Base-by-base conservation (phyloP, 2,113 vertebrate genomes). In the Penelope pileata region DNA sequence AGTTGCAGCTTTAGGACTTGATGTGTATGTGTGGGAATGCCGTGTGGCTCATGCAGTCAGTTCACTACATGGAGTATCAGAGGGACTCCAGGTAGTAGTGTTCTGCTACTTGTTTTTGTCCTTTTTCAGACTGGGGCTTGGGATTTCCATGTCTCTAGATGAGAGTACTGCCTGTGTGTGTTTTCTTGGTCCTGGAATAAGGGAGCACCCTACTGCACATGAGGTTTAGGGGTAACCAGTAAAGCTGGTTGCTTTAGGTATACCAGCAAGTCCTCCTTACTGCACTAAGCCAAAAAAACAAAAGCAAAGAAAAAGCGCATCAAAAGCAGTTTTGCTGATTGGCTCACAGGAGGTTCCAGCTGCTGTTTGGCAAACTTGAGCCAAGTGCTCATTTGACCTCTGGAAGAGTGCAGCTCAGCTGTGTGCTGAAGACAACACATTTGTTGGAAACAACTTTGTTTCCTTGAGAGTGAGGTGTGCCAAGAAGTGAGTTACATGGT, bases 31-130 rank as follows among this genome's bases (percentile, higher is more conserved):
- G 42, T 88, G 43, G 64, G 38, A 64, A 50, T 17, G 32, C 40
- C 42, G 1, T 0, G 2, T 43, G 70, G 50, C 50, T 72, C 2
- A 1, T 45, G 50, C 27, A 36, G 45, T 16, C 38, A n/a, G 8
- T 42, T 32, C 26, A 4, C 21, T 59, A 43, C 13, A 6, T 4
- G 42, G 29, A 26, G 32, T 30, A 22, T 42, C 45, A 36, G 58
- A 66, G 22, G 8, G 24, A 34, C 30, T 73, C 47, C 42, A 40
- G 51, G 30, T 9, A 47, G 29, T 38, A 36, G 30, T 29, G 40
- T 18, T 66, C 45, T 38, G 13, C 48, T 60, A 4, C 60, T 88
- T 58, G 17, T 6, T 24, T 63, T 78, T 45, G 17, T 3, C 21
- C 19, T 78, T 30, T 59, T 83, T 38, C 66, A 66, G 34, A 54